Evolutionary conservation across 2,113 vertebrate genomes (phyloP).

Genomic region (Pithys albifrons): DNA sequence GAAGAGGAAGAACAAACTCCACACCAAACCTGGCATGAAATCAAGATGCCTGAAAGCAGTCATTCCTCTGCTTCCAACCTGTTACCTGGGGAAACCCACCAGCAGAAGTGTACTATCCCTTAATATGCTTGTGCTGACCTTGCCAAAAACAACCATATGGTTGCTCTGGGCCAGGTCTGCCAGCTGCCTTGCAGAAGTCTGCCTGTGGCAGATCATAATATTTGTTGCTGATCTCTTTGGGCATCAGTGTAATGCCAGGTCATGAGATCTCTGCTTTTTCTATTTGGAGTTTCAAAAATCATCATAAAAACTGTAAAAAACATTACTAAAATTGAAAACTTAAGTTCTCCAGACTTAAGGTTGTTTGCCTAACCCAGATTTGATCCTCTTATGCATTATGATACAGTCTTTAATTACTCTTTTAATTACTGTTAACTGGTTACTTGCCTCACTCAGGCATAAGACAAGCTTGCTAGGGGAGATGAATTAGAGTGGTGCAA

Average conservation of each 20-base stretch:
- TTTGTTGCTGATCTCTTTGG: neutral
- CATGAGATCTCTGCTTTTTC: neutral
- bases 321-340: neutral
- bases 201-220: neutral
- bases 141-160: neutral
- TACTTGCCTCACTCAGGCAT: slow-evolving; percentile 28
- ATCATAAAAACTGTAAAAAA: neutral
- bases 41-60: neutral
- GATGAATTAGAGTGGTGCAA: slow-evolving; percentile 24
- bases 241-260: neutral
- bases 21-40: neutral
- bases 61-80: neutral
- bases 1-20: neutral
- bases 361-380: slow-evolving; percentile 32
- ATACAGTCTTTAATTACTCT: slow-evolving; percentile 52
- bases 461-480: slow-evolving; percentile 27
- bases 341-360: neutral
- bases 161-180: neutral
- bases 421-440: slow-evolving; percentile 47
- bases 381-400: slow-evolving; percentile 23
- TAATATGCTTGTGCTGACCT: neutral
- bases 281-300: neutral
- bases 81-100: neutral
- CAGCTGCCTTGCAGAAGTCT: neutral
- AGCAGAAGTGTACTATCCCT: neutral